Base-by-base conservation (phyloP, 2,797 vertebrate species). In the Pygocentrus nattereri region DNA sequence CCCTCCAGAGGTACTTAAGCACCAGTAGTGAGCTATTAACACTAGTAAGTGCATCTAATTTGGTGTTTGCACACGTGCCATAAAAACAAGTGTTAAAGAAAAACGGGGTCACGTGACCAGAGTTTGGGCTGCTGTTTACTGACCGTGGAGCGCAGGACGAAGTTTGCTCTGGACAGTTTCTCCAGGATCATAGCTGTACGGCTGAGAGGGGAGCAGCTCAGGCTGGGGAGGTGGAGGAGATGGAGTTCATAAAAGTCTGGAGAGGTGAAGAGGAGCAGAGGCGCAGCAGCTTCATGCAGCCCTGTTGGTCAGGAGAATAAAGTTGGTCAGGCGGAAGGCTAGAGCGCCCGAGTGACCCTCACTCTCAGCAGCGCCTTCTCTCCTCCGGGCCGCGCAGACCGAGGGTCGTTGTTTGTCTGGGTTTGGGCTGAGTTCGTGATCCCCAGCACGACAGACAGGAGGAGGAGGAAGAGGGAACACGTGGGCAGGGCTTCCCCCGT, bases 101-200 rank as follows among this genome's bases (percentile, higher is more conserved):
- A 27, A 7, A 21, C 21, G 21, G 18, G 1, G 44, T 52, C 8
- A 71, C 41, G n/a, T 30, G 62, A 58, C 56, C 50, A 54, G 50
- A 25, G 23, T 19, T 44, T 7, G n/a, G n/a, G n/a, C n/a, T n/a
- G n/a, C 23, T 15, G 30, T 5, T 18, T 18, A 86, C 93, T 92
- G 83, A 94, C 94, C 89, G 89, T 84, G 23, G 87, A 81, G 73
- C 93, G 86, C 90, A 88, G 89, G 5, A 83, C 80, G 54, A 90
- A 88, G 88, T 87, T 86, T 16, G 78, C 52, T 65, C 88, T 86
- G 3, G 90, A 86, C 16, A 95, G 61, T 54, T 76, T 94, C 81
- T 90, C 87, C 75, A 91, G 78, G 87, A 95, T 90, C 94, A 94
- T 94, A 4, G 47, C 85, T 85, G 16, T 38, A 65, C 34, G 80